Evolutionary conservation across 2,113 vertebrate species (phyloP).

Genomic region (Tachuris rubrigastra): DNA sequence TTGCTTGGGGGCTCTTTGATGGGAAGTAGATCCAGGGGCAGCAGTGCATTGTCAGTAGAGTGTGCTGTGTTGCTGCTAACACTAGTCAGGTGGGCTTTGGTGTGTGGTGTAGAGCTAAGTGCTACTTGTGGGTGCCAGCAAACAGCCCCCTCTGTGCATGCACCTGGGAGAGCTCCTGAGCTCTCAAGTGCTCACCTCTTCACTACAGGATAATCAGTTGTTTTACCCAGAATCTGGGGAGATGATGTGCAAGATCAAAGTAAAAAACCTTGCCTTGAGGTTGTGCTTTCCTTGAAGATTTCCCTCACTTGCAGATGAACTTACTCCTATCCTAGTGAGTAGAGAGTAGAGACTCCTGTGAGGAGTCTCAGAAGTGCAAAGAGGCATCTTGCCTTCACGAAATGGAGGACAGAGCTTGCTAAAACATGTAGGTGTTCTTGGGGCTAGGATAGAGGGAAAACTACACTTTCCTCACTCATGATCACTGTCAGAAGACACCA

Average conservation of each 20-base stretch:
- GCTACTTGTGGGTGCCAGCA: fast-evolving
- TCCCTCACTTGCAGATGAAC: not conserved
- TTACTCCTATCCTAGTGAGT: not conserved
- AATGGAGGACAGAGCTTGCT: not conserved
- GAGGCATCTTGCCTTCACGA: fast-evolving
- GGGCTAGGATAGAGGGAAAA: not conserved
- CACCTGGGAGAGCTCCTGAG: not conserved
- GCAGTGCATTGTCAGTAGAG: not conserved
- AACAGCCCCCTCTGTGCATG: not conserved
- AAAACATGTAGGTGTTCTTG: not conserved
- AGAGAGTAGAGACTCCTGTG: no score
- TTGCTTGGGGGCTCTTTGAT: not conserved
- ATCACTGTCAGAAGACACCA: not conserved
- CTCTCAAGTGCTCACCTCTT: not conserved
- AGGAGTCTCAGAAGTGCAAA: not conserved
- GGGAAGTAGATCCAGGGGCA: not conserved
- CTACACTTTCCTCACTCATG: not conserved
- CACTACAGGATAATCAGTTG: not conserved
- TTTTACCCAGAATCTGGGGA: not conserved
- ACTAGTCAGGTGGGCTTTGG: not conserved
- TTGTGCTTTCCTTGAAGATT: not conserved
- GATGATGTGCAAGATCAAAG: not conserved
- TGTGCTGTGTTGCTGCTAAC: not conserved
- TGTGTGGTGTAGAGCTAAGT: not conserved
- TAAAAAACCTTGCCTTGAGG: not conserved